Percentiles rank a stretch among this genome's conserved stretches.
These are phyloP conservation scores for Scaptomyza polygonia DNA, from an alignment of 2,888 invertebrate species.

Conservation along the genomic window DNA sequence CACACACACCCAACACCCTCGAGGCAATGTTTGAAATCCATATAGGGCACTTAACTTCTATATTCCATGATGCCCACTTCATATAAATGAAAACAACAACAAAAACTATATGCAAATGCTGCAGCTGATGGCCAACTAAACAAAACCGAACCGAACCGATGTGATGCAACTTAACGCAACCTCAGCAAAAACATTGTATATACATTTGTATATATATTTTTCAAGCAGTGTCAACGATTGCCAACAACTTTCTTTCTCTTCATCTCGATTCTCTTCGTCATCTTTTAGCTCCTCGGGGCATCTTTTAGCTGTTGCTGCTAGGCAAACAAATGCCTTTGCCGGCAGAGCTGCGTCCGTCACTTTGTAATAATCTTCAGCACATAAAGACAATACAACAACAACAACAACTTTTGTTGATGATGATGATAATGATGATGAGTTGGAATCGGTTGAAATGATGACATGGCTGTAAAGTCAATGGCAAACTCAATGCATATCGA, in stretches of 20 bases:
- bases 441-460: constrained; percentile 45
- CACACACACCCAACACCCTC: constrained; percentile 12
- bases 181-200: constrained; percentile 62
- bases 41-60: constrained; percentile 12
- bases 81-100: constrained; percentile 4
- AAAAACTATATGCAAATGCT: constrained; percentile 49
- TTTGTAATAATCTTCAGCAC: constrained; percentile 69
- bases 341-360: constrained; percentile 53
- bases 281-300: constrained; percentile 28
- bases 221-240: constrained; percentile 28
- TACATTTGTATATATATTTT: background rate
- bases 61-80: constrained; percentile 28
- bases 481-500: constrained; percentile 50
- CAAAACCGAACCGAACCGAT: constrained; percentile 4
- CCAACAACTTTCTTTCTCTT: constrained; percentile 6
- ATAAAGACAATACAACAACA: constrained; percentile 36
- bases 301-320: constrained; percentile 46
- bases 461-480: constrained; percentile 57
- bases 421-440: constrained; percentile 40
- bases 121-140: constrained; percentile 41
- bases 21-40: constrained; percentile 31
- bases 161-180: constrained; percentile 60
- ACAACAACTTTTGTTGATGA: constrained; percentile 19
- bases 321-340: constrained; percentile 57
- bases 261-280: background rate